phyloP scores from a whole-genome alignment of 2,888 invertebrate species.

The Archips crataeganus region DNA sequence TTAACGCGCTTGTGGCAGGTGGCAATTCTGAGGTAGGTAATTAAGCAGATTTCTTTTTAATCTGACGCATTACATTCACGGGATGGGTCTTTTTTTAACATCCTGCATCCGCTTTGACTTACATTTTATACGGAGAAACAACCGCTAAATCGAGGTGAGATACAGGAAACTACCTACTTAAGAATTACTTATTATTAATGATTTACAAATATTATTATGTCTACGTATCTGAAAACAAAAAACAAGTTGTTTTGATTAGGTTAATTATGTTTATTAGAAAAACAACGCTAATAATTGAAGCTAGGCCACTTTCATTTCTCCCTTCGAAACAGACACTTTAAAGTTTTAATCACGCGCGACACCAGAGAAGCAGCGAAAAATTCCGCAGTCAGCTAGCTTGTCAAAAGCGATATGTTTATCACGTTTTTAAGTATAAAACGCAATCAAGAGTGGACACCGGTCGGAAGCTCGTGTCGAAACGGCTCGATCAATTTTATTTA shows the following conservation, averaged over 20 bases:
- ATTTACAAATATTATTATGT: too few species aligned
- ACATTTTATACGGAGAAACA: constrained; percentile 1
- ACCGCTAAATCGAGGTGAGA: neutral
- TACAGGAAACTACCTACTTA: neutral
- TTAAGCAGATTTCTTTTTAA: constrained; percentile 30
- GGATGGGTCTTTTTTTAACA: constrained; percentile 6
- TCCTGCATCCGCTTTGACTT: constrained; percentile 7
- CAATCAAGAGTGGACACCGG: constrained; percentile 49
- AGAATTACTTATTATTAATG: neutral
- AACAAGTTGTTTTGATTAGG: too few species aligned
- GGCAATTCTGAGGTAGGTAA: constrained; percentile 56
- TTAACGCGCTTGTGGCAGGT: constrained; percentile 26
- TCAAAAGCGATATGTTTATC: constrained; percentile 21
- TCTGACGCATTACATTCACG: constrained; percentile 14
- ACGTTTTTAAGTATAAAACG: constrained; percentile 40
- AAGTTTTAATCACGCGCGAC: neutral
- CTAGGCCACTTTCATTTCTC: neutral
- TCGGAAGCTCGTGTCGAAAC: constrained; percentile 59
- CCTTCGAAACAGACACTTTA: neutral
- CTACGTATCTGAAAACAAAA: too few species aligned
- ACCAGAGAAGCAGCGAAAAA: neutral
- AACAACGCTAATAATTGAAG: neutral
- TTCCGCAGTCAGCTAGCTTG: constrained; percentile 7
- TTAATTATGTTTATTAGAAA: too few species aligned
- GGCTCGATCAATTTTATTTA: constrained; percentile 54